These are phyloP conservation scores for Nixonia krombeini DNA, from an alignment of 1,140 invertebrate species.

Conservation along the genomic window DNA sequence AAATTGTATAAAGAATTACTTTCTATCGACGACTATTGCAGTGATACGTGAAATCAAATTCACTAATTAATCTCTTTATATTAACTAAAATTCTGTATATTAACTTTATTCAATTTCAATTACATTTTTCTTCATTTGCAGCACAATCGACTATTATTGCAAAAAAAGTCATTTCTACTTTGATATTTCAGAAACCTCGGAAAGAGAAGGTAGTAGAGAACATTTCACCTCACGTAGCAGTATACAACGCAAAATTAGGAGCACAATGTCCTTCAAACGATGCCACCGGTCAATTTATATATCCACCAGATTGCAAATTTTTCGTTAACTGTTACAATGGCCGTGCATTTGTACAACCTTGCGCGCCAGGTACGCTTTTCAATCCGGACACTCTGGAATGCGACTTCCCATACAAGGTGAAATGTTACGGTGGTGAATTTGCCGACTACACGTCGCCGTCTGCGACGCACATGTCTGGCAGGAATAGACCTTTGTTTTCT, in stretches of 20 bases:
- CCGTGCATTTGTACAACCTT: conserved; percentile 74
- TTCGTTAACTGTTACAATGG: conserved; percentile 80
- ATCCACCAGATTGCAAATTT: conserved; percentile 76
- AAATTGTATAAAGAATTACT: too few relatives aligned
- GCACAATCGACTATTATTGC: background rate
- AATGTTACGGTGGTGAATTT: conserved; percentile 67
- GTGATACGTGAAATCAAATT: too few relatives aligned
- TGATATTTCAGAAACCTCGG: conserved; percentile 54
- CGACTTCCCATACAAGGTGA: conserved; percentile 77
- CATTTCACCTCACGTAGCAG: conserved; percentile 41
- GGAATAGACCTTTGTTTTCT: background rate
- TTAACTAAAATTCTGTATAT: too few relatives aligned
- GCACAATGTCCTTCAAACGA: conserved; percentile 70
- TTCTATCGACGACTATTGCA: too few relatives aligned
- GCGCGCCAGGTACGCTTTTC: conserved; percentile 79
- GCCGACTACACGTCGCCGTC: conserved; percentile 56
- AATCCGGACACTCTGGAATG: conserved; percentile 76
- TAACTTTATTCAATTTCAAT: background rate
- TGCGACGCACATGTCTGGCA: background rate
- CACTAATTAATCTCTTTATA: too few relatives aligned
- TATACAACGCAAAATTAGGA: conserved; percentile 44
- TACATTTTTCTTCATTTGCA: background rate
- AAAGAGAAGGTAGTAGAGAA: conserved; percentile 44
- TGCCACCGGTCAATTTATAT: conserved; percentile 74
- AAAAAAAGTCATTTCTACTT: background rate